Base-by-base conservation (phyloP, 2,797 vertebrate genomes). In the Hypotaenidia philippensis region DNA sequence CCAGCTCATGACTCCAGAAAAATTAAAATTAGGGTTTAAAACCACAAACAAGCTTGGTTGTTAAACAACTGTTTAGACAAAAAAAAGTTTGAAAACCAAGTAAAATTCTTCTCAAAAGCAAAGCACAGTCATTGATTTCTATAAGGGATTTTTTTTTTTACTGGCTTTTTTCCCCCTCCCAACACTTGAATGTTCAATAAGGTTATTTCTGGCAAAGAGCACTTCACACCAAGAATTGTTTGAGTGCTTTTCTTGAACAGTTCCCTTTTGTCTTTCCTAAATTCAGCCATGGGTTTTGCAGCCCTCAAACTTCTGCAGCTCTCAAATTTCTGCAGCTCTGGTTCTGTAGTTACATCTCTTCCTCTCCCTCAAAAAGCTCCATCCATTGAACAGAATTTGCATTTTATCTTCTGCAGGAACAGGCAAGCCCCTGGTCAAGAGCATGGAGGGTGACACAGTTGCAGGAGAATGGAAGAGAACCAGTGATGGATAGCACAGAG, bases 201-300 rank as follows among this genome's bases (percentile, higher is more conserved):
- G 86, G 31, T 84, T 90, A 47, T 75, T 93, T 93, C 93, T 89
- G 78, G 84, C 89, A 92, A 83, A 79, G 50, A 79, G 26, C 34
- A 82, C 55, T 87, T 81, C 87, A 75, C 84, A 84, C 66, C 36
- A 79, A 75, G 38, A 78, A 63, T 23, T 76, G 29, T 65, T 78
- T 52, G 76, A 85, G 85, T 57, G 61, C 36, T 83, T 92, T 71
- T 66, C 66, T 68, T 66, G 31, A 91, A 49, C 18, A 4, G 1
- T 61, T 93, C 78, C 11, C 63, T 91, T 87, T 91, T 77, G 19
- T 94, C 56, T 77, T 85, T 70, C 80, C 49, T 81, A 52, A 77
- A 87, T 41, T 78, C 81, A 82, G 34, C 27, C 29, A 36, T 50
- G 69, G 13, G 36, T 78, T 88, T 94, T 57, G 77, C 38, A 89